A percentile compares a stretch with the other conserved stretches of the same genome.
Conservation (phyloP, 2,113 vertebrate species). For the Perca schrenkii region DNA sequence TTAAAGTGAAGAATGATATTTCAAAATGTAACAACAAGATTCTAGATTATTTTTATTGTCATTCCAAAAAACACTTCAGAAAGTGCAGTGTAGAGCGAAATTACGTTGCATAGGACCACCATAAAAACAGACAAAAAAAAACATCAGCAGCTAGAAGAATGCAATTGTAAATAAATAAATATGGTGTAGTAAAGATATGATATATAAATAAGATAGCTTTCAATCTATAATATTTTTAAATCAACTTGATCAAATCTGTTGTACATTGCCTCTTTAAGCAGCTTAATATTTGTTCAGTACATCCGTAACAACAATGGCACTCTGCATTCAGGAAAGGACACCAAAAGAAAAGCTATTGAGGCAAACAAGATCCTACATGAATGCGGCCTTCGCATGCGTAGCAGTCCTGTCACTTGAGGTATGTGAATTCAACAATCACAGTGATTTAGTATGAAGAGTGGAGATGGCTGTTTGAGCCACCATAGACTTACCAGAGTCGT, state of each 20-base stretch:
- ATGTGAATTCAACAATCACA: conserved; percentile 59
- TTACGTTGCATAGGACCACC: too few species aligned
- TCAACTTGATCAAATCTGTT: neutral
- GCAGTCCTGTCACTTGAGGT: conserved; percentile 54
- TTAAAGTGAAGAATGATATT: neutral
- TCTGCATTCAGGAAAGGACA: conserved; percentile 30
- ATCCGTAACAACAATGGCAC: neutral
- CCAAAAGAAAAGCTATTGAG: conserved; percentile 28
- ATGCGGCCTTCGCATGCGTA: conserved; percentile 15
- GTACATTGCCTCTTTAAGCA: neutral
- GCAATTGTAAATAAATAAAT: too few species aligned
- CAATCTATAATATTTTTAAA: neutral
- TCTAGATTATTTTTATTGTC: too few species aligned
- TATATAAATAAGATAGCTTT: too few species aligned
- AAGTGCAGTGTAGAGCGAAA: too few species aligned
- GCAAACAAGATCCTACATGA: conserved; percentile 74
- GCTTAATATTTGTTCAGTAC: neutral
- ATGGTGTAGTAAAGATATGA: too few species aligned
- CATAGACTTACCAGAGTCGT: conserved; percentile 94
- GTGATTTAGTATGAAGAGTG: conserved; percentile 50
- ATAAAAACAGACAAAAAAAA: too few species aligned
- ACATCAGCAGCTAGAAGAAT: too few species aligned
- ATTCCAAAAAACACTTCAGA: too few species aligned
- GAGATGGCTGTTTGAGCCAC: conserved; percentile 3
- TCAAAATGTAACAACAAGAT: neutral